Evolutionary conservation across 2,888 invertebrate species (phyloP), one percentile per base, ranked within the genome.

Genomic region (Cinara cedri): DNA sequence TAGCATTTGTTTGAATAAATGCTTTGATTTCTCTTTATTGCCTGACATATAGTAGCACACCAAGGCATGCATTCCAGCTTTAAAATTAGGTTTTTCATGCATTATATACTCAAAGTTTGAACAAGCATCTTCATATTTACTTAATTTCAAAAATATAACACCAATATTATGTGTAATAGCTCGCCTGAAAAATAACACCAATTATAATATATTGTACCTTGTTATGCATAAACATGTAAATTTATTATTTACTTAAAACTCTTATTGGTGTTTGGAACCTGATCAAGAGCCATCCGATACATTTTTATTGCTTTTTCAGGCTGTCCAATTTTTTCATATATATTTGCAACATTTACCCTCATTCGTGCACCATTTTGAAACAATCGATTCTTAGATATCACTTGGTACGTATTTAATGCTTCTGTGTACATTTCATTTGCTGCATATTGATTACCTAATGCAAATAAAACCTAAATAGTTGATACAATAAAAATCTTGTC

Each of bases 91-190:
- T 83, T 94, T 92, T 86, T 98, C 98, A 75, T 95, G 93, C 95
- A 99, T 97, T 81, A 98, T 97, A 86, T 96, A 97, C 85, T 99
- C 98, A 86, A 99, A 96, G 84, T 96, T 96, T 4, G 94, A 94
- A 65, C 97, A 93, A 0, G 99, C 98, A 86, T 99, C 98, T 74
- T 93, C 93, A 86, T 96, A 96, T 86, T 97, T 96, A 44, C 96
- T 96, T 93, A 98, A 94, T 85, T 95, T 93, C 34, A 98, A 94
- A 85, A 98, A 93, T 34, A 97, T 89, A 82, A 97, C 90, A 0
- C 95, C 96, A 84, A 99, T 98, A 85, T 99, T 99, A 87, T 98
- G 97, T 91, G 98, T 97, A 83, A 99, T 96, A 88, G 96, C 97
- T 84, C 95, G 93, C 85, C 95, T 94, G 84, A 26, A 85, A 84